Base-by-base conservation (phyloP, 2,888 invertebrate species). In the Acanthosepion lycidas region DNA sequence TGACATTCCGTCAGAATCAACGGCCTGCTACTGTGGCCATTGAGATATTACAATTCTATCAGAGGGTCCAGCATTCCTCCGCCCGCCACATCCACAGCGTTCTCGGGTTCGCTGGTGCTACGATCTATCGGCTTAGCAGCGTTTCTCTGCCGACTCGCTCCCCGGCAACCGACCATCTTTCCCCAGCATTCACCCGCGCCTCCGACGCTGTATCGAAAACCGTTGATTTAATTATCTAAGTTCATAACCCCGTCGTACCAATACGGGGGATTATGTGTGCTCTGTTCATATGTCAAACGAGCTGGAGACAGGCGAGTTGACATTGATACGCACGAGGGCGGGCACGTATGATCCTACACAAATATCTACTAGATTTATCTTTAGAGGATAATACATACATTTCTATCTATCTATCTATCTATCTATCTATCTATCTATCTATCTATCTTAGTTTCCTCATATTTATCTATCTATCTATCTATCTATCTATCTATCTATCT, bases 281-380 rank as follows among this genome's bases (percentile, higher is more conserved):
- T 78, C 78, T 78, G n/a, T 78, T 78, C 78, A 78, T n/a, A 78
- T 78, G 78, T 78, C 78, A 78, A 78, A 78, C 78, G 78, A 78
- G 3, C 78, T 78, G n/a, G 18, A n/a, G 78, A 78, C 78, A n/a
- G 78, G 5, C n/a, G 33, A 78, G 12, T 78, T 78, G n/a, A 78
- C n/a, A n/a, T n/a, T 78, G 78, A n/a, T 78, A 78, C 33, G 78
- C n/a, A 78, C n/a, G n/a, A 12, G n/a, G 15, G 15, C n/a, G n/a
- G 4, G 23, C 59, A 26, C 59, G 33, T n/a, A 33, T 12, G n/a
- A 78, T 2, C 15, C 78, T 78, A 78, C 33, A 12, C n/a, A 78
- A 78, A 78, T 78, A 33, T 78, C 78, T n/a, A 78, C 78, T n/a
- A 15, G 1, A 78, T 78, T n/a, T 33, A 33, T n/a, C 15, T 15